Conservation (phyloP, 2,888 invertebrate species). For the Noctua comes region DNA sequence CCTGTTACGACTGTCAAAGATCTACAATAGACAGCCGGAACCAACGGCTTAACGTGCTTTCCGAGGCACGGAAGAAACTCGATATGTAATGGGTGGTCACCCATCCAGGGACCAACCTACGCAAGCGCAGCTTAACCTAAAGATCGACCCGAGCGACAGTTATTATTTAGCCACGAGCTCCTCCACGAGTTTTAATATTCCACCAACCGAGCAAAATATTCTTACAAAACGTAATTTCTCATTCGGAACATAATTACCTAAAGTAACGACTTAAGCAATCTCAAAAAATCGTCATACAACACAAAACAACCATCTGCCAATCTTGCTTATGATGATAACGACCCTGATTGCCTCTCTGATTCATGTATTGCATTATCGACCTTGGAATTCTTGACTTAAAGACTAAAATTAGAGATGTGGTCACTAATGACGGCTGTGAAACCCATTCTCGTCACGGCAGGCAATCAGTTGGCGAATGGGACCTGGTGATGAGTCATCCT, state of each 20-base stretch:
- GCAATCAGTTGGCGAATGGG: constrained; percentile 67
- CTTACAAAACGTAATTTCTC: constrained; percentile 33
- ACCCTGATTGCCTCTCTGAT: constrained; percentile 61
- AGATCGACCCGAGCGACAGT: no score
- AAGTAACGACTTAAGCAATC: constrained; percentile 46
- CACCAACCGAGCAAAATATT: constrained; percentile 25
- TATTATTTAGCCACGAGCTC: no score
- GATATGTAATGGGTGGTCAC: no score
- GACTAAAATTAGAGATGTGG: constrained; percentile 52
- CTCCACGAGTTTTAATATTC: constrained; percentile 8
- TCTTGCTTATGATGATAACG: constrained; percentile 65
- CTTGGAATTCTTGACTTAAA: constrained; percentile 44
- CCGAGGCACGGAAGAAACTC: no score
- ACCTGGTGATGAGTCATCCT: constrained; percentile 64
- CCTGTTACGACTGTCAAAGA: no score
- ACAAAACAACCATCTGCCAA: constrained; percentile 55
- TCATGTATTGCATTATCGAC: constrained; percentile 45
- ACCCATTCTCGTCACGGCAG: constrained; percentile 67
- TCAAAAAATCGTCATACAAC: constrained; percentile 50
- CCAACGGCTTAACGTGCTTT: no score
- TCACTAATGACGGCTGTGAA: constrained; percentile 66
- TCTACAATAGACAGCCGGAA: no score
- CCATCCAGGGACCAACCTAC: no score
- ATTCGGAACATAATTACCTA: constrained; percentile 42
- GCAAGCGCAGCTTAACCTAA: no score